Evolutionary conservation across 2,113 vertebrate genomes (phyloP).

Genomic region (Plectropomus leopardus): DNA sequence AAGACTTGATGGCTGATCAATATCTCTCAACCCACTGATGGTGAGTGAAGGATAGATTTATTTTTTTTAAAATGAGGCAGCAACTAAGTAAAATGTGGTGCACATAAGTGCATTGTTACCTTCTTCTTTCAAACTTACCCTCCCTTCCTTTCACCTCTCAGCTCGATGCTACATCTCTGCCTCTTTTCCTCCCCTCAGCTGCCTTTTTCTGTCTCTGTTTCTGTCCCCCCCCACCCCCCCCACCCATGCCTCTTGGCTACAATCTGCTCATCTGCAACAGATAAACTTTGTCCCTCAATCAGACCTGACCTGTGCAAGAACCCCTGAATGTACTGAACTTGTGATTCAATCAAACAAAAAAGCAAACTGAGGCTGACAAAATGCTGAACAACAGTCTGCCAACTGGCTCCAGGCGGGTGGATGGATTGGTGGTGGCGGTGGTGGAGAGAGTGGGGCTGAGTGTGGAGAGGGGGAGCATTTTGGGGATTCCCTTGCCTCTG

Average conservation of each 20-base stretch:
- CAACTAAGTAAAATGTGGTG: conserved; percentile 19
- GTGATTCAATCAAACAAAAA: conserved; percentile 42
- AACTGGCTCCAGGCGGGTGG: conserved; percentile 45
- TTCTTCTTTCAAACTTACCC: neutral
- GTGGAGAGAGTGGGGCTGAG: neutral
- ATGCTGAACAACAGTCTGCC: conserved; percentile 51
- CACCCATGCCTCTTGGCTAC: conserved; percentile 22
- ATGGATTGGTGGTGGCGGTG: conserved; percentile 21
- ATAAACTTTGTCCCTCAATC: conserved; percentile 27
- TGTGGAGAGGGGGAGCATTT: conserved; percentile 42
- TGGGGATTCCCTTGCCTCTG: conserved; percentile 70
- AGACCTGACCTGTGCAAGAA: conserved; percentile 12
- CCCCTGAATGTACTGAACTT: conserved; percentile 10
- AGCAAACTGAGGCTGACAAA: conserved; percentile 34
- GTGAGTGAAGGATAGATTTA: conserved; percentile 38
- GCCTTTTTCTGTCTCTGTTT: neutral
- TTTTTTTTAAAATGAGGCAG: conserved; percentile 58
- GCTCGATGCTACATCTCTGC: neutral
- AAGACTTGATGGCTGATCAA: conserved; percentile 58
- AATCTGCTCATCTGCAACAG: conserved; percentile 24
- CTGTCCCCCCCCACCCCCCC: neutral
- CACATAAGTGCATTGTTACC: neutral
- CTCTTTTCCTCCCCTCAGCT: neutral
- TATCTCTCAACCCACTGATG: conserved; percentile 51
- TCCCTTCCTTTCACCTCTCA: neutral